Base-by-base conservation (phyloP, 2,113 vertebrate genomes). In the Cephalopterus ornatus region DNA sequence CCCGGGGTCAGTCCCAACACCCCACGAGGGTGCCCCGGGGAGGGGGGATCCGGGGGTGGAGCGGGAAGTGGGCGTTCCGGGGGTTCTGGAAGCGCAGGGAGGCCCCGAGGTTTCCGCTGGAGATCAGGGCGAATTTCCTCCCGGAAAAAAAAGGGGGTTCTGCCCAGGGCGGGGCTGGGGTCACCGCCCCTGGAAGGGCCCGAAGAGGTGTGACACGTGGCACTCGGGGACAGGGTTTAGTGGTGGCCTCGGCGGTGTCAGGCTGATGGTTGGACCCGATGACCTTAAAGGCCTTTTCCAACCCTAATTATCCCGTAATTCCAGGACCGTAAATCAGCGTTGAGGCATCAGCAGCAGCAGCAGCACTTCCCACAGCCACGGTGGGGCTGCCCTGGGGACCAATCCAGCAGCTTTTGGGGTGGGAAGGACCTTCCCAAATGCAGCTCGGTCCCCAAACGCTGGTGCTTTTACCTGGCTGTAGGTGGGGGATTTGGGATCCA, bases 401-500 rank as follows among this genome's bases (percentile, higher is more conserved):
- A 12, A 21, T 4, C 55, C 55, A 11, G 65, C 53, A 44, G 61
- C 28, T 49, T 11, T 17, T 47, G 33, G 55, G 39, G 22, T 5
- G 2, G 0, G 14, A 50, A 23, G 81, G 37, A 42, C 17, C 4
- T 28, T 46, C 44, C 44, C 42, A 5, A 63, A 33, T 9, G 49
- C 44, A 0, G 0, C 19, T 19, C 6, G 13, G 39, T 97, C 99
- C 99, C 98, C 98, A 14, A 15, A 27, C 1, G 4, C 5, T 1
- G 26, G 26, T 27, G 49, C 2, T 50, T 27, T 15, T 9, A 50
- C 49, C 49, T 99, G 98, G 93, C 98, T 98, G 62, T 98, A 99
- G 17, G 91, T 96, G 4, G 96, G 63, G 42, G 99, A 99, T 26
- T 97, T 72, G 6, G 99, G 99, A 67, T 99, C 85, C 3, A 99